These are phyloP conservation scores for Orchesella flavescens DNA, from an alignment of 2,888 invertebrate species.

Conservation along the genomic window DNA sequence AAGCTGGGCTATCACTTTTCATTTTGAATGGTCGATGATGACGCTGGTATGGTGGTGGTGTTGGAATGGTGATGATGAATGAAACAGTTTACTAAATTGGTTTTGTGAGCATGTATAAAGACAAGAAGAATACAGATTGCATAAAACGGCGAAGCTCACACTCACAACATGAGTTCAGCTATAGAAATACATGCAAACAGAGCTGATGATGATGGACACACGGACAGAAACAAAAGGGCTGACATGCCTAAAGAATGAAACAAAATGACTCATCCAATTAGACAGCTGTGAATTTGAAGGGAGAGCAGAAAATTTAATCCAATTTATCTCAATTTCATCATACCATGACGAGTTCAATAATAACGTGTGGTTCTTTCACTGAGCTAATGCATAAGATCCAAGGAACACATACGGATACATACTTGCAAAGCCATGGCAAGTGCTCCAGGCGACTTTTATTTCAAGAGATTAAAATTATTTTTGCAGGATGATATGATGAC, in stretches of 20 bases:
- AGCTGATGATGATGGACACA: not conserved
- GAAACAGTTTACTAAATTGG: constrained; percentile 29
- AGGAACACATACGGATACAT: no score
- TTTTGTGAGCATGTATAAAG: not conserved
- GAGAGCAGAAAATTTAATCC: constrained; percentile 51
- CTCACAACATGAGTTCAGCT: no score
- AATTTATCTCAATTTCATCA: constrained; percentile 54
- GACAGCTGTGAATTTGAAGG: constrained; percentile 51
- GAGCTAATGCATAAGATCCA: no score
- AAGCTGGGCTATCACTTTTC: no score
- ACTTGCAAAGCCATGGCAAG: no score
- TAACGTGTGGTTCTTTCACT: no score
- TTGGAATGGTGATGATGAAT: not conserved
- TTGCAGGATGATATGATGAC: constrained; percentile 23
- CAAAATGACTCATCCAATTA: constrained; percentile 56
- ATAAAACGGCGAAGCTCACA: no score
- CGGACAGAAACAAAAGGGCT: constrained; percentile 14
- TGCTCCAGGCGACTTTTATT: constrained; percentile 41
- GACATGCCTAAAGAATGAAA: constrained; percentile 10
- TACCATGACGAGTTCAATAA: constrained; percentile 34
- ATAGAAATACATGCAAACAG: no score
- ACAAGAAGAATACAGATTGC: no score
- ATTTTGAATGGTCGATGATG: no score
- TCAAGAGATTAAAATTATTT: constrained; percentile 37
- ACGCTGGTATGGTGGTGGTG: no score